phyloP scores from a whole-genome alignment of 2,888 invertebrate genomes.

The Bugulina stolonifera region DNA sequence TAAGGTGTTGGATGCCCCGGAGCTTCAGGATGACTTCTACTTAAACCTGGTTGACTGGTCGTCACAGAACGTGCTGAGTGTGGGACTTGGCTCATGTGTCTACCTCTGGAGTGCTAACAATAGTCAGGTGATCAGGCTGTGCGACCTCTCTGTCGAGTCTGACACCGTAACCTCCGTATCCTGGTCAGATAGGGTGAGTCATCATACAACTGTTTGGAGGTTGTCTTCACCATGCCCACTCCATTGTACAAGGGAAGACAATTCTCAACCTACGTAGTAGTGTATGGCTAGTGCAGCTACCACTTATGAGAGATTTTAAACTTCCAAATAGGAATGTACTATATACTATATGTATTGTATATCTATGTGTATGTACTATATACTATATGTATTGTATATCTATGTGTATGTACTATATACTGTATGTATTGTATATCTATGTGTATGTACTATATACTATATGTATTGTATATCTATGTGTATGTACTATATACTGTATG shows the following conservation, averaged over 20 bases:
- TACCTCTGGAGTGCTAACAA: constrained; percentile 99
- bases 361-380: not conserved
- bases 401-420: not conserved
- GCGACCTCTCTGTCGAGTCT: constrained; percentile 85
- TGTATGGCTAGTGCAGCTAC: too few relatives aligned
- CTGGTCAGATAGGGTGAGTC: constrained; percentile 80
- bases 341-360: not conserved
- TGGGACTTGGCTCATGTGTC: constrained; percentile 93
- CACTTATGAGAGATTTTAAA: too few relatives aligned
- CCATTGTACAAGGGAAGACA: not conserved
- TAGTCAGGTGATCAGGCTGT: constrained; percentile 88
- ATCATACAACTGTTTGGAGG: not conserved
- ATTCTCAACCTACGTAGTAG: not conserved
- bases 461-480: not conserved
- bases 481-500: not conserved
- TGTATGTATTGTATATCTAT: too few relatives aligned
- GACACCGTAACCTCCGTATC: constrained; percentile 97
- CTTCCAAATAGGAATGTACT: too few relatives aligned
- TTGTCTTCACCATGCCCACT: not conserved
- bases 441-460: too few relatives aligned
- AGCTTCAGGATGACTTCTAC: constrained; percentile 97
- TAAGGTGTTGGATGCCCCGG: constrained; percentile 92
- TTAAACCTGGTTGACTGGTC: constrained; percentile 99
- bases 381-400: not conserved
- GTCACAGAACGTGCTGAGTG: constrained; percentile 94